Conservation (phyloP, 1,140 invertebrate genomes). For the Arion vulgaris region DNA sequence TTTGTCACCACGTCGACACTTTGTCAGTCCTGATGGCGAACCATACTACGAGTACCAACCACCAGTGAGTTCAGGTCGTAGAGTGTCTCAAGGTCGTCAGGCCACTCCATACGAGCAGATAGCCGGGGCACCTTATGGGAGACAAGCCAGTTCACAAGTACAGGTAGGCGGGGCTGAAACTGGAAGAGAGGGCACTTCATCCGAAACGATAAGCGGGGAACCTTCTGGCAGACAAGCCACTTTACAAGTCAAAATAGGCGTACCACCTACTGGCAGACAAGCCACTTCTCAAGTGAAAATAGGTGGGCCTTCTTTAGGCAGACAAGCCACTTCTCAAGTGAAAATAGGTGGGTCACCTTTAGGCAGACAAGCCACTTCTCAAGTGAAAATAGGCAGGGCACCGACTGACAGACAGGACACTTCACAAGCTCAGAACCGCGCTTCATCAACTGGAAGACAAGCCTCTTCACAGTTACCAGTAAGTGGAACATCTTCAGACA, state of each 20-base stretch:
- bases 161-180: not conserved
- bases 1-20: not conserved
- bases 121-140: not conserved
- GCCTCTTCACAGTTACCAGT: too few relatives aligned
- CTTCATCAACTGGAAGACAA: too few relatives aligned
- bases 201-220: not conserved
- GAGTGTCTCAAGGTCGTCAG: not conserved
- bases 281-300: not conserved
- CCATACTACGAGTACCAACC: slow-evolving; percentile 1
- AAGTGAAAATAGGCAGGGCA: not conserved
- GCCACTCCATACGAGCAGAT: not conserved
- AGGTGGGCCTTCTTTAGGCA: not conserved
- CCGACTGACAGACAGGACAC: not conserved
- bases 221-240: not conserved
- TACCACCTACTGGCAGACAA: not conserved
- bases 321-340: not conserved
- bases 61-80: not conserved
- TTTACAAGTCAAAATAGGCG: not conserved
- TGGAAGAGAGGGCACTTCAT: not conserved
- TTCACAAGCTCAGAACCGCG: not conserved
- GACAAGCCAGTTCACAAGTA: not conserved
- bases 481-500: too few relatives aligned
- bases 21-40: slow-evolving; percentile 2
- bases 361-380: not conserved
- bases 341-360: not conserved